These are phyloP conservation scores for Stenopsyche tienmushanensis DNA, from an alignment of 1,140 invertebrate genomes.

Conservation along the genomic window DNA sequence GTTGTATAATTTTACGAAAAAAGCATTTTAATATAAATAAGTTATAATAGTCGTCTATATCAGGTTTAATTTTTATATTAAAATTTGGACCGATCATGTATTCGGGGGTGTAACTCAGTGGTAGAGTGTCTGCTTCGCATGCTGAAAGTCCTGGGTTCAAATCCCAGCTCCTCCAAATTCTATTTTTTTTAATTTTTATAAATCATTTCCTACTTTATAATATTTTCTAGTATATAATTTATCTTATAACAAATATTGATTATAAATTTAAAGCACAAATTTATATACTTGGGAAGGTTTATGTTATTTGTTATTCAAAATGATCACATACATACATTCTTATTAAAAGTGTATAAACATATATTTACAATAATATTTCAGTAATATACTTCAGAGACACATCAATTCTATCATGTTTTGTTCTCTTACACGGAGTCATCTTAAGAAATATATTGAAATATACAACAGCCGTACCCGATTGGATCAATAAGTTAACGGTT, in stretches of 20 bases:
- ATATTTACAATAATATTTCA: slow-evolving; percentile 12
- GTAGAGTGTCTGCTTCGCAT: slow-evolving; percentile 78
- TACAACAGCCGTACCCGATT: neutral
- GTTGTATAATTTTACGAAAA: too few relatives aligned
- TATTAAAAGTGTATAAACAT: too few relatives aligned
- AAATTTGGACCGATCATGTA: neutral
- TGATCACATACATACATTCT: too few relatives aligned
- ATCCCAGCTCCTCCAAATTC: slow-evolving; percentile 67
- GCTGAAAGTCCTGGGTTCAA: slow-evolving; percentile 77
- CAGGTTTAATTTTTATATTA: neutral
- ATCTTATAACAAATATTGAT: too few relatives aligned
- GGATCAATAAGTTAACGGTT: slow-evolving; percentile 5
- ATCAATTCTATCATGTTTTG: slow-evolving; percentile 10
- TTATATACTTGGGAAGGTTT: too few relatives aligned
- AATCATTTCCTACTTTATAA: neutral
- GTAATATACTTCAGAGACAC: slow-evolving; percentile 25
- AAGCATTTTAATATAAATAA: slow-evolving; percentile 10
- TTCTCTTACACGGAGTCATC: slow-evolving; percentile 16
- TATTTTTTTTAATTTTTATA: slow-evolving; percentile 43
- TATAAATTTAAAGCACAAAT: too few relatives aligned
- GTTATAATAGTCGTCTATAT: slow-evolving; percentile 13
- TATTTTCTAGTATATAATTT: neutral
- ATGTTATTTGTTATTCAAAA: too few relatives aligned
- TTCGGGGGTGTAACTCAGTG: slow-evolving; percentile 72
- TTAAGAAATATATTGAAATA: slow-evolving; percentile 10